These are phyloP conservation scores for Calliopum simillimum DNA, from an alignment of 2,888 invertebrate genomes.

Conservation along the genomic window DNA sequence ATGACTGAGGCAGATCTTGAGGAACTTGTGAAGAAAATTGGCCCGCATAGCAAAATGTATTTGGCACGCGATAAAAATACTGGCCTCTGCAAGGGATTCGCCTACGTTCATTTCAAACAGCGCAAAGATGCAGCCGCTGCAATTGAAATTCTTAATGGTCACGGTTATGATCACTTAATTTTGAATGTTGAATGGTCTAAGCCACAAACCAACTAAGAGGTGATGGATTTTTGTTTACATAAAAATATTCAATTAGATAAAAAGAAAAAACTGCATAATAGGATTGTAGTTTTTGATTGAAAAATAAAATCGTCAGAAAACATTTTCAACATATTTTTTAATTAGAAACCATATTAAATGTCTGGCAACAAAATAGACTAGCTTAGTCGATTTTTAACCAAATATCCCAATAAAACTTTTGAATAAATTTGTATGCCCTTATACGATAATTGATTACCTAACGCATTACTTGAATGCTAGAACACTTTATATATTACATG, in stretches of 20 bases:
- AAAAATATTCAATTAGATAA: background rate
- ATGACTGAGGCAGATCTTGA: conserved; percentile 95
- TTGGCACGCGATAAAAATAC: conserved; percentile 94
- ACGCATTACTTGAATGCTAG: too few relatives aligned
- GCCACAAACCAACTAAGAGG: conserved; percentile 71
- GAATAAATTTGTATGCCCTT: too few relatives aligned
- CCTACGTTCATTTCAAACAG: conserved; percentile 96
- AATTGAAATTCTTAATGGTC: conserved; percentile 88
- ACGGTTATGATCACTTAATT: conserved; percentile 98
- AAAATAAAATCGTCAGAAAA: background rate
- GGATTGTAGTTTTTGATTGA: background rate
- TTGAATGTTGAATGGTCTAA: conserved; percentile 99
- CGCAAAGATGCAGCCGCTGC: conserved; percentile 93
- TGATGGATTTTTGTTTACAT: background rate
- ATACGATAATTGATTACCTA: too few relatives aligned
- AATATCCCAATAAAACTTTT: too few relatives aligned
- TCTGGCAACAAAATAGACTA: too few relatives aligned
- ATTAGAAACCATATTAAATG: too few relatives aligned
- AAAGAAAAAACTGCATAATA: background rate
- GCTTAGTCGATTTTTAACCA: too few relatives aligned
- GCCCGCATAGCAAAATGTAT: conserved; percentile 92
- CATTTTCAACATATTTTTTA: background rate
- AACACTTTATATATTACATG: too few relatives aligned
- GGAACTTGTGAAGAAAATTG: conserved; percentile 94
- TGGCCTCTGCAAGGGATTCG: conserved; percentile 95